Evolutionary conservation across 2,888 invertebrate species (phyloP), one percentile per base, ranked within the genome.

Genomic region (Abscondita cerata): DNA sequence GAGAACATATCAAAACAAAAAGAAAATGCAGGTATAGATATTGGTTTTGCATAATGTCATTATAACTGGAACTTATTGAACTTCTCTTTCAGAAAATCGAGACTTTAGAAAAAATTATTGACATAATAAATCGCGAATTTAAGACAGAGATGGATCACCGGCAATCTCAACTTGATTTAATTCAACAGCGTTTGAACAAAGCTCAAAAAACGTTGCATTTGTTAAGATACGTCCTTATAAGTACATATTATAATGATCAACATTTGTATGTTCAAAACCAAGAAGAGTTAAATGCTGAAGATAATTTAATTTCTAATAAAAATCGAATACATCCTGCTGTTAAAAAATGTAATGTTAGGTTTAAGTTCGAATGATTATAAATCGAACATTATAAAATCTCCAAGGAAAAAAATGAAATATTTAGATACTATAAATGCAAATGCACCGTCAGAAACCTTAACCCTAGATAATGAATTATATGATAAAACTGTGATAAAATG

Each of bases 311-410:
- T 18, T 72, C 69, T 44, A 68, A 66, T 44, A 84, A 85, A 68
- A 80, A 78, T 15, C 78, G 83, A 2, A 84, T 93, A 47, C 94
- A 94, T 80, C 93, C 93, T 0, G 89, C 93, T 0, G 81, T 92
- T 0, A 88, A 89, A 59, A 89, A 89, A 71, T 81, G 25, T 91
- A 9, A 13, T 41, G 18, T 81, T 92, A 0, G 90, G 90, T 2
- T 85, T 86, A 69, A 51, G 50, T 11, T 15, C 50, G 1, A 15
- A 48, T 25, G 48, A 57, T 53, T 61, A 56, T 41, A 52, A 56
- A 31, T 48, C 57, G n/a, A 56, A 53, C 38, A 33, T 47, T 41
- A 34, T 31, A 12, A 47, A 57, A 52, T 44, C 52, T n/a, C 52
- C 56, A 20, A 52, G 62, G 25, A 56, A 62, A 11, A 56, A 52